Conservation (phyloP, 2,888 invertebrate species). For the Callimorpha dominula region DNA sequence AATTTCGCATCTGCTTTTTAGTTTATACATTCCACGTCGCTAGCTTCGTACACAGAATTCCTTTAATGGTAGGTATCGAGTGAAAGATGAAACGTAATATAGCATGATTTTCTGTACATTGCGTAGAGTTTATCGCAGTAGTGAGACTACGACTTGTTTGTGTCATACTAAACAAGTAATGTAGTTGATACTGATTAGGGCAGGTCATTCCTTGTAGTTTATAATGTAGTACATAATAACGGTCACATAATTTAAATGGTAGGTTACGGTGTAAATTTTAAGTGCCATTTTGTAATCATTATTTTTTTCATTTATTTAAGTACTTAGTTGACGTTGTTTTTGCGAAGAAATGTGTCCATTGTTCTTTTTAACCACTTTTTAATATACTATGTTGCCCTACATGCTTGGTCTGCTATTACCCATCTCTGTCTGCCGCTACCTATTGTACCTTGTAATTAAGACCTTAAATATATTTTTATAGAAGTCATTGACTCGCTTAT, state of each 20-base stretch:
- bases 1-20: conserved; percentile 17
- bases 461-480: neutral
- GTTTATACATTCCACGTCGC: conserved; percentile 7
- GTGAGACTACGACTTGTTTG: conserved; percentile 77
- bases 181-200: conserved; percentile 66
- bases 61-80: conserved; percentile 15
- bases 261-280: conserved; percentile 70
- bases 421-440: neutral
- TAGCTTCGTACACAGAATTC: conserved; percentile 14
- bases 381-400: neutral
- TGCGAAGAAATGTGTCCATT: conserved; percentile 22
- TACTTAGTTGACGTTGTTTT: conserved; percentile 46
- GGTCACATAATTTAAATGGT: conserved; percentile 53
- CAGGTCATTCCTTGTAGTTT: conserved; percentile 41
- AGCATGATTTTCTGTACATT: conserved; percentile 63
- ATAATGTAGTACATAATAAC: conserved; percentile 43
- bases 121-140: conserved; percentile 53
- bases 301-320: conserved; percentile 54
- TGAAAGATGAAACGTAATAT: conserved; percentile 18
- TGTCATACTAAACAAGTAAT: conserved; percentile 72
- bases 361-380: neutral
- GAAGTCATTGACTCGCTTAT: neutral
- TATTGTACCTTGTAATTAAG: neutral
- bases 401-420: neutral
- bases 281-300: conserved; percentile 75